Evolutionary conservation across 2,113 vertebrate genomes (phyloP), one percentile per base, ranked within the genome.

Genomic region (Stigmatopora argus): DNA sequence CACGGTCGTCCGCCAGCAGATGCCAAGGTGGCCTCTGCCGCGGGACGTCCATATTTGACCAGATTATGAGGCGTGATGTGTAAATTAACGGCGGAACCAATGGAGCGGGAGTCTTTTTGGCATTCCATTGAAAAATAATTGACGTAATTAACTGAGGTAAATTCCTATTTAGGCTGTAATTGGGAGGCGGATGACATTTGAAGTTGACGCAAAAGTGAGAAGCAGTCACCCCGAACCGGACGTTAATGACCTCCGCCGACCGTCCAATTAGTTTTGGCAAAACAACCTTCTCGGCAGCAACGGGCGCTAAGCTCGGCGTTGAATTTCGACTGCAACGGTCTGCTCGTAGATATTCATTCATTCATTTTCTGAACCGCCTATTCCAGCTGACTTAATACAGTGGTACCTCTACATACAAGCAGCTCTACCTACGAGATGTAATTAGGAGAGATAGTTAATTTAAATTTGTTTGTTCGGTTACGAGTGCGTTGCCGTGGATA

Each of bases 101-200:
- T 90, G 80, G 75, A 88, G 85, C 83, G 78, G 85, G 83, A 88
- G 83, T 89, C 82, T 83, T 85, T 85, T 81, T 80, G 79, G 67
- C 89, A 86, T 90, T 88, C 86, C 84, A 89, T 87, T 89, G 87
- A 90, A 90, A 89, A 88, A 88, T 89, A 91, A 92, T 92, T 91
- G 84, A 69, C 77, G 75, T 85, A 89, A 92, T 92, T 90, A 90
- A 90, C 83, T 85, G 88, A 87, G 87, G 83, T 89, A 89, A 90
- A 90, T 90, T 90, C 83, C 80, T 88, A 89, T 90, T 90, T 88
- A 72, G 85, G 79, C 71, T 82, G 79, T 90, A 91, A 91, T 89
- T 90, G 86, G 82, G 80, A 72, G 78, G 67, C 81, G 76, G 85
- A 90, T 90, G 89, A 90, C 88, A 91, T 87, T 88, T 87, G 86